Conservation (phyloP, 2,797 vertebrate species). For the Epinephelus coioides region DNA sequence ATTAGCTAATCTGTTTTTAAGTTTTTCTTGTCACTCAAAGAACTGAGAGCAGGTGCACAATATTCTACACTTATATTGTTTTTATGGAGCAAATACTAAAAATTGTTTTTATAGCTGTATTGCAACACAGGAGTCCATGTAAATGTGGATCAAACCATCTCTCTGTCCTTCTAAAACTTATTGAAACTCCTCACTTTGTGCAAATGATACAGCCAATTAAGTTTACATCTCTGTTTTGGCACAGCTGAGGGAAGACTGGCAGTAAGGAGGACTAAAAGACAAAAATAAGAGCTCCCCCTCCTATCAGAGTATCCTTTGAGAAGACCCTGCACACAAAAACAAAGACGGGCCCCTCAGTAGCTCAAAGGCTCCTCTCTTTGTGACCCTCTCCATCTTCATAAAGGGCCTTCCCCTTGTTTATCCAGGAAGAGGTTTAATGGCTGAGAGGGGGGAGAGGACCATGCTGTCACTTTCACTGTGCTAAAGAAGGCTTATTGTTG, state of each 20-base stretch:
- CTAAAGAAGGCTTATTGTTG: slow-evolving; percentile 88
- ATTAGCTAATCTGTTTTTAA: neutral
- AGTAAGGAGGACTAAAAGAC: slow-evolving; percentile 87
- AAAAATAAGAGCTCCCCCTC: slow-evolving; percentile 87
- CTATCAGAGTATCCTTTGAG: slow-evolving; percentile 89
- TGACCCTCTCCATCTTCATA: slow-evolving; percentile 88
- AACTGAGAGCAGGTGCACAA: neutral
- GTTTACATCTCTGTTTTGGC: slow-evolving; percentile 92
- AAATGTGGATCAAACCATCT: slow-evolving; percentile 1
- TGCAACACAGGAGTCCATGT: neutral
- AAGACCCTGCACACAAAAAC: slow-evolving; percentile 89
- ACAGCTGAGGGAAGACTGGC: slow-evolving; percentile 84
- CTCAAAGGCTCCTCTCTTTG: slow-evolving; percentile 88
- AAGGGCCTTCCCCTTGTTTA: slow-evolving; percentile 93
- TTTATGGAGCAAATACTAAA: neutral
- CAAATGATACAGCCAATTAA: slow-evolving; percentile 88
- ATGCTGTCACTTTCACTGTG: slow-evolving; percentile 90
- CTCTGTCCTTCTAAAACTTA: slow-evolving; percentile 15
- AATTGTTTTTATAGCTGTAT: neutral
- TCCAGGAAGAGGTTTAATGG: slow-evolving; percentile 93
- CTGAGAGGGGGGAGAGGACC: slow-evolving; percentile 83
- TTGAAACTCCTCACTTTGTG: slow-evolving; percentile 53
- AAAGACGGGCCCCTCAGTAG: slow-evolving; percentile 90
- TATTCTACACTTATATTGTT: neutral
- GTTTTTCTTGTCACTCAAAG: neutral